Conservation (phyloP, 2,888 invertebrate species). For the Pammene fasciana region DNA sequence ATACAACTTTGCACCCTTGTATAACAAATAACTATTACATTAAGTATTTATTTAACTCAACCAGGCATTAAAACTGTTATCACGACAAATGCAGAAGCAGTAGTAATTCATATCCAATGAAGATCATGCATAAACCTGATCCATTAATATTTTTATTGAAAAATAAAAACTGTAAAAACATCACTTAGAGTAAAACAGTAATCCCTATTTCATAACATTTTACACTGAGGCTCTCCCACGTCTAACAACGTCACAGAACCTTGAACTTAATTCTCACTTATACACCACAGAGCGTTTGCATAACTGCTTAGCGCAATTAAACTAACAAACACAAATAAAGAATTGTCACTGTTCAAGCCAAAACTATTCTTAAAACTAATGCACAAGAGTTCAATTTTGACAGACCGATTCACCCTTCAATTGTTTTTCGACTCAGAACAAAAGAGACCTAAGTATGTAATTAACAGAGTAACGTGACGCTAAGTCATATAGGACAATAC, state of each 20-base stretch:
- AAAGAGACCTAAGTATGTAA: conserved; percentile 15
- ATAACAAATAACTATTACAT: too few relatives aligned
- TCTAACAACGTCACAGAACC: conserved; percentile 19
- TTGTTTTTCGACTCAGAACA: conserved; percentile 8
- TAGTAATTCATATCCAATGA: too few relatives aligned
- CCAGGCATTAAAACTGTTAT: too few relatives aligned
- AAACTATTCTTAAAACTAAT: background rate
- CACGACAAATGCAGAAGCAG: too few relatives aligned
- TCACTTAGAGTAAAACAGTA: too few relatives aligned
- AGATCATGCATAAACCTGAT: too few relatives aligned
- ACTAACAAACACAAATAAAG: conserved; percentile 22
- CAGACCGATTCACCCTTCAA: background rate
- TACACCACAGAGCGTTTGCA: conserved; percentile 20
- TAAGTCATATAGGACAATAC: conserved; percentile 4
- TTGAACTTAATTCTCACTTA: conserved; percentile 32
- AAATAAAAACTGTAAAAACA: too few relatives aligned
- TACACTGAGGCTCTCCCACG: background rate
- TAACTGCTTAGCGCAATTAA: conserved; percentile 33
- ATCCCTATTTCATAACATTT: conserved; percentile 4
- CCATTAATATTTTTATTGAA: too few relatives aligned
- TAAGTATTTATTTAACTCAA: too few relatives aligned
- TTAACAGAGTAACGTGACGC: background rate
- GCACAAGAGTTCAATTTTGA: background rate
- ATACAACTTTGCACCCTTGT: too few relatives aligned
- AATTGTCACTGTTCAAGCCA: background rate